Conservation (phyloP, 1,140 invertebrate genomes). For the Aphelinus atriplicis region DNA sequence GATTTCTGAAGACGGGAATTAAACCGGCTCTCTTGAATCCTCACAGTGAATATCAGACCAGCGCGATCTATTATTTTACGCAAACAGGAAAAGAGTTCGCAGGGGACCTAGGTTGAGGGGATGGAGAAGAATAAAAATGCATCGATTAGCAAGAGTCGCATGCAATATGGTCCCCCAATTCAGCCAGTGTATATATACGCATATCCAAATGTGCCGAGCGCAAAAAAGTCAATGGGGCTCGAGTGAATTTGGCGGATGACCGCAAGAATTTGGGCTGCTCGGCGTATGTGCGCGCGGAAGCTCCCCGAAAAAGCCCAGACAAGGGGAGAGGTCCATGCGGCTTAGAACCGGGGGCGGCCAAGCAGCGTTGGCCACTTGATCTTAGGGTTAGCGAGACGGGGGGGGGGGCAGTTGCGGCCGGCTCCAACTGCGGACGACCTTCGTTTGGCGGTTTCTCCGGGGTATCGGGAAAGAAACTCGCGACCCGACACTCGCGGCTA, state of each 20-base stretch:
- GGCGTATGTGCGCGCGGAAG: conserved; percentile 20
- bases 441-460: conserved; percentile 50
- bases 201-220: neutral
- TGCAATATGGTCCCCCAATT: too few species aligned
- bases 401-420: conserved; percentile 44
- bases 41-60: too few species aligned
- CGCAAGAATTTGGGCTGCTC: conserved; percentile 52
- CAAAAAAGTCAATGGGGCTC: conserved; percentile 34
- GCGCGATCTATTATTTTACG: too few species aligned
- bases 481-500: conserved; percentile 37
- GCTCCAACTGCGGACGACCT: conserved; percentile 47
- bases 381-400: conserved; percentile 47
- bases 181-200: too few species aligned
- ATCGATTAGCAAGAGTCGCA: too few species aligned
- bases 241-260: conserved; percentile 43
- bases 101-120: too few species aligned
- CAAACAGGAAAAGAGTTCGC: too few species aligned
- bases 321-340: conserved; percentile 13
- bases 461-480: conserved; percentile 46
- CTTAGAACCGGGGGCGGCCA: conserved; percentile 2
- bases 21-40: too few species aligned
- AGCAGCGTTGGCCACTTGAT: conserved; percentile 52
- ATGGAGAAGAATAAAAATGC: too few species aligned
- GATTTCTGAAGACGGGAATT: too few species aligned
- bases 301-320: conserved; percentile 35